phyloP scores from a whole-genome alignment of 2,113 vertebrate genomes.

The Bombycilla garrulus region DNA sequence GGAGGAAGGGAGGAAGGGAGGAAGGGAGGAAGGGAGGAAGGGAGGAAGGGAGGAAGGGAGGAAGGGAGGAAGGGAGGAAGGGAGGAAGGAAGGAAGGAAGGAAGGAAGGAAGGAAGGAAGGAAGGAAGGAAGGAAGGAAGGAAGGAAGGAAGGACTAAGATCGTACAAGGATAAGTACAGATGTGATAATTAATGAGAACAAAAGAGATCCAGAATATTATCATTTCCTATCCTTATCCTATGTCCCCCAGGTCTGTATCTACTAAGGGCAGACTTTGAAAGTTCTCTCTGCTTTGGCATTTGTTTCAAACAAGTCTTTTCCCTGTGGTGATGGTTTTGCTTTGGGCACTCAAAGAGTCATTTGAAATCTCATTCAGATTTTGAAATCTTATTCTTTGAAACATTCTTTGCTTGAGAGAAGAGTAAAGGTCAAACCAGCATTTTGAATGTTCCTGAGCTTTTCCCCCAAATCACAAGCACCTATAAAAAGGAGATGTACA shows the following conservation, averaged over 20 bases:
- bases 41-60: neutral
- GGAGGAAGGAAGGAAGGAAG: neutral
- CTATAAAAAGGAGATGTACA: neutral
- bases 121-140: neutral
- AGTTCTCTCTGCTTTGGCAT: slow-evolving; percentile 38
- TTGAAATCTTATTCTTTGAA: slow-evolving; percentile 51
- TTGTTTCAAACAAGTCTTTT: slow-evolving; percentile 41
- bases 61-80: neutral
- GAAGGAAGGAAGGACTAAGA: neutral
- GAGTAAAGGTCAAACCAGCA: neutral
- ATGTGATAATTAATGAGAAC: neutral
- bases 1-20: neutral
- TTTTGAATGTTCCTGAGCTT: slow-evolving; percentile 15
- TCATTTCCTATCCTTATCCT: neutral
- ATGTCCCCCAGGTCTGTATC: neutral
- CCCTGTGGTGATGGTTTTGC: slow-evolving; percentile 27
- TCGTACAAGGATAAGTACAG: neutral
- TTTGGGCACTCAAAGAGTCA: slow-evolving; percentile 4
- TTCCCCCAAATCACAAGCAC: neutral
- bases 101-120: neutral
- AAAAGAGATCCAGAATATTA: neutral
- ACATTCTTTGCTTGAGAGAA: slow-evolving; percentile 31
- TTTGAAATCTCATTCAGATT: slow-evolving; percentile 54
- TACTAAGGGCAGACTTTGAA: slow-evolving; percentile 13
- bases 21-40: neutral